phyloP scores from a whole-genome alignment of 2,113 vertebrate species.

The Pavo muticus region DNA sequence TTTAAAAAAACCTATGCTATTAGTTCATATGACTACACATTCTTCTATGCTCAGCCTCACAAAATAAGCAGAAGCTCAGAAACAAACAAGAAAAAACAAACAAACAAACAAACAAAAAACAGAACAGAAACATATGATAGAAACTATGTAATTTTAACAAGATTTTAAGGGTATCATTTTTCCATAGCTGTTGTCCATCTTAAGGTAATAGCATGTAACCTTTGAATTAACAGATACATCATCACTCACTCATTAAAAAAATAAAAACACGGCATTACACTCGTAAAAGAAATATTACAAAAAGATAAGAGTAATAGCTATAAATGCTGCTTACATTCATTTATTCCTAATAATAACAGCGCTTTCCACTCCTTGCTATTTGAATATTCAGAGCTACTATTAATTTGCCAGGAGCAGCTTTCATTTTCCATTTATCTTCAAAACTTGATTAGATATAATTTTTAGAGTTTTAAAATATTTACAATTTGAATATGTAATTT shows the following conservation, averaged over 20 bases:
- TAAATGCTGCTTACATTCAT: slow-evolving; percentile 22
- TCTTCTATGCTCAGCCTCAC: neutral
- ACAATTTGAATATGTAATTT: slow-evolving; percentile 73
- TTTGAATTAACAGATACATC: neutral
- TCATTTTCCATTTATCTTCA: slow-evolving; percentile 66
- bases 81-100: neutral
- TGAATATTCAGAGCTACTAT: slow-evolving; percentile 69
- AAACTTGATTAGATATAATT: slow-evolving; percentile 58
- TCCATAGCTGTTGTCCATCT: neutral
- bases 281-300: neutral
- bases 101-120: neutral
- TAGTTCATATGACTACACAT: neutral
- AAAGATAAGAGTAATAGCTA: slow-evolving; percentile 26
- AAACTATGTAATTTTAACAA: neutral
- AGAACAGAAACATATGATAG: neutral
- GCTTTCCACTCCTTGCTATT: slow-evolving; percentile 38
- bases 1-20: neutral
- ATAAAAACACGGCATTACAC: neutral
- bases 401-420: slow-evolving; percentile 67
- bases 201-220: neutral
- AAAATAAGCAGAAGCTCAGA: neutral
- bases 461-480: slow-evolving; percentile 76
- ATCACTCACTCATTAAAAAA: neutral
- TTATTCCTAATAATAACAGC: slow-evolving; percentile 63
- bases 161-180: neutral